These are phyloP conservation scores for Latheticus oryzae DNA, from an alignment of 2,888 invertebrate species.

Conservation along the genomic window DNA sequence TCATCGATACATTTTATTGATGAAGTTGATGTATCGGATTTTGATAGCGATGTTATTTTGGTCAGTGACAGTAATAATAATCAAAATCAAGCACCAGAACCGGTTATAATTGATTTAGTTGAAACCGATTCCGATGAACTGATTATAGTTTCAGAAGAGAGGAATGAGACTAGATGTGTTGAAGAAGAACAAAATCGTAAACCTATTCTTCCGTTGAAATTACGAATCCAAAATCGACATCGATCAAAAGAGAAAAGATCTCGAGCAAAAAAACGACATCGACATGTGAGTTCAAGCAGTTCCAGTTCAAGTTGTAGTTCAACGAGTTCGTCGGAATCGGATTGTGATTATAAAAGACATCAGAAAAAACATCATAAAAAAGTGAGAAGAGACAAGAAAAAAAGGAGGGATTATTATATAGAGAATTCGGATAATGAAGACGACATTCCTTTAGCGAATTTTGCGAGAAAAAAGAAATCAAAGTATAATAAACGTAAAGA, in stretches of 20 bases:
- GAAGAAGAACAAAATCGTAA: conserved; percentile 42
- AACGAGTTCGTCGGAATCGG: conserved; percentile 42
- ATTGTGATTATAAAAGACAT: conserved; percentile 42
- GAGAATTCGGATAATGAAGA: conserved; percentile 44
- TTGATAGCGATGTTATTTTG: conserved; percentile 62
- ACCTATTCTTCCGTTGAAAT: conserved; percentile 53
- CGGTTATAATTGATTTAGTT: conserved; percentile 55
- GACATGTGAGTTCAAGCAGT: conserved; percentile 31
- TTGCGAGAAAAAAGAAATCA: conserved; percentile 34
- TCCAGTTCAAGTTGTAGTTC: conserved; percentile 22
- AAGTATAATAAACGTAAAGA: conserved; percentile 35
- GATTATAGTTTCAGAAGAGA: conserved; percentile 53
- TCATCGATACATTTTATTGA: conserved; percentile 36
- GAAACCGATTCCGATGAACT: conserved; percentile 58
- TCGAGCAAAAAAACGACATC: conserved; percentile 20
- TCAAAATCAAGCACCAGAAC: conserved; percentile 44
- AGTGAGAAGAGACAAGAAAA: conserved; percentile 28
- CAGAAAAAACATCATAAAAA: conserved; percentile 41
- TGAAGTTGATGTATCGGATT: conserved; percentile 55
- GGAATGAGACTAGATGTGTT: conserved; percentile 29
- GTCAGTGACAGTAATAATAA: conserved; percentile 51
- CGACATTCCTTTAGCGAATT: conserved; percentile 44
- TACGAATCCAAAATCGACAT: conserved; percentile 54
- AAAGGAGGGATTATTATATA: conserved; percentile 17
- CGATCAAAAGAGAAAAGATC: conserved; percentile 48